These are phyloP conservation scores for Xenentodon cancila DNA, from an alignment of 2,797 vertebrate genomes.

Conservation along the genomic window DNA sequence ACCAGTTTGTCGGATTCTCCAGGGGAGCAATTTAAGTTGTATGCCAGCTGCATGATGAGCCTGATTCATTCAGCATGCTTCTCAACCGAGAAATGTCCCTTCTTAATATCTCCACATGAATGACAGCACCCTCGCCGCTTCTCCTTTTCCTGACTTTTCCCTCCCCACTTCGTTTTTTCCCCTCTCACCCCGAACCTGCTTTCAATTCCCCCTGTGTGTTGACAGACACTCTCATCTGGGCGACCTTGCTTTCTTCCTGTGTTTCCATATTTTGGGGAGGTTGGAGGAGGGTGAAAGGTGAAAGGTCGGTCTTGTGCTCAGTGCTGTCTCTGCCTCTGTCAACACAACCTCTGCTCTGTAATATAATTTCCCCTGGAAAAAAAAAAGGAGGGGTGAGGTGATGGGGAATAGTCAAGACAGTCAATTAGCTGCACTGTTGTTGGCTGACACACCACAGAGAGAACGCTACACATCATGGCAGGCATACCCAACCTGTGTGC, in stretches of 20 bases:
- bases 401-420: conserved; percentile 39
- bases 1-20: conserved; percentile 32
- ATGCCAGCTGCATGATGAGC: conserved; percentile 49
- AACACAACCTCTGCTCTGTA: conserved; percentile 75
- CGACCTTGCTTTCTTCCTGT: conserved; percentile 77
- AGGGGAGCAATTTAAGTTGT: conserved; percentile 27
- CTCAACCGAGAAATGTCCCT: conserved; percentile 54
- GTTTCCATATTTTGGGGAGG: conserved; percentile 61
- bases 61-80: conserved; percentile 60
- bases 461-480: conserved; percentile 18
- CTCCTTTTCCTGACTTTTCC: conserved; percentile 24
- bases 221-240: conserved; percentile 77
- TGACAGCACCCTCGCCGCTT: conserved; percentile 39
- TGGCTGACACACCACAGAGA: conserved; percentile 43
- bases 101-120: conserved; percentile 36
- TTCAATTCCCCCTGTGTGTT: conserved; percentile 68
- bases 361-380: conserved; percentile 58
- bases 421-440: conserved; percentile 60
- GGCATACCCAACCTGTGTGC: neutral
- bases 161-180: neutral
- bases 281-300: conserved; percentile 58
- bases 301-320: conserved; percentile 69
- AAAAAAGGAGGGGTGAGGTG: conserved; percentile 24
- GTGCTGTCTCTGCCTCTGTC: conserved; percentile 71
- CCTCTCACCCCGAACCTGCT: conserved; percentile 47